Evolutionary conservation across 2,888 invertebrate species (phyloP).

Genomic region (Allygus modestus): DNA sequence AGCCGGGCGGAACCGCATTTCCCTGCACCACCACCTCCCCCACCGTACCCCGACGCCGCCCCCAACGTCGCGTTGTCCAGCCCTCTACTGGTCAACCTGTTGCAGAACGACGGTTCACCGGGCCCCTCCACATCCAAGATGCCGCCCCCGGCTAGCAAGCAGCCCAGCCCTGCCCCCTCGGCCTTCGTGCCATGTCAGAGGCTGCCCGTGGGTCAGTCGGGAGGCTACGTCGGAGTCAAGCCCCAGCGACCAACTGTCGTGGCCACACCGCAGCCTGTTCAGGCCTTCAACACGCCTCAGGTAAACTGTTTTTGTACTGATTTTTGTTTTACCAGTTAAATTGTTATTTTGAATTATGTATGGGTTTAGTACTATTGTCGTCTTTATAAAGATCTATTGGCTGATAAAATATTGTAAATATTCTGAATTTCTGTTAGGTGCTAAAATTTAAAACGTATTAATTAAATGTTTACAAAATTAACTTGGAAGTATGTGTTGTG

Average conservation of each 20-base stretch:
- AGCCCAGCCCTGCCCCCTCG: slow-evolving; percentile 63
- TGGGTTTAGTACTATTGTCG: no score
- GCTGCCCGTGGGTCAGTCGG: slow-evolving; percentile 71
- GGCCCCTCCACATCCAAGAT: slow-evolving; percentile 64
- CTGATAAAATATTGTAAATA: no score
- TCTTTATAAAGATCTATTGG: no score
- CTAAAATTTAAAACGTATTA: no score
- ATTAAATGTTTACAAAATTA: no score
- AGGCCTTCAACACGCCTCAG: slow-evolving; percentile 66
- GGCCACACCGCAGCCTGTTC: slow-evolving; percentile 68
- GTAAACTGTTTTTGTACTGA: slow-evolving; percentile 67
- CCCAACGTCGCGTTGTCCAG: slow-evolving; percentile 88
- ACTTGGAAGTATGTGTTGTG: no score
- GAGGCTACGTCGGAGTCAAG: slow-evolving; percentile 63
- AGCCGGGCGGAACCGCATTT: slow-evolving; percentile 77
- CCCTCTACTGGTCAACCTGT: slow-evolving; percentile 92
- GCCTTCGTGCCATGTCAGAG: slow-evolving; percentile 62
- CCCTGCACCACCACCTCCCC: slow-evolving; percentile 70
- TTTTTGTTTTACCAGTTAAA: no score
- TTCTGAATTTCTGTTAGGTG: no score
- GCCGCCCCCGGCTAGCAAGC: slow-evolving; percentile 65
- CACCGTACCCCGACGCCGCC: slow-evolving; percentile 70
- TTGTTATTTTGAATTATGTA: no score
- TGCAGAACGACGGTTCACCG: slow-evolving; percentile 88
- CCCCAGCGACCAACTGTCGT: slow-evolving; percentile 65